phyloP scores from a whole-genome alignment of 92 coral and sea anemone species.

The Palythoa grandis region DNA sequence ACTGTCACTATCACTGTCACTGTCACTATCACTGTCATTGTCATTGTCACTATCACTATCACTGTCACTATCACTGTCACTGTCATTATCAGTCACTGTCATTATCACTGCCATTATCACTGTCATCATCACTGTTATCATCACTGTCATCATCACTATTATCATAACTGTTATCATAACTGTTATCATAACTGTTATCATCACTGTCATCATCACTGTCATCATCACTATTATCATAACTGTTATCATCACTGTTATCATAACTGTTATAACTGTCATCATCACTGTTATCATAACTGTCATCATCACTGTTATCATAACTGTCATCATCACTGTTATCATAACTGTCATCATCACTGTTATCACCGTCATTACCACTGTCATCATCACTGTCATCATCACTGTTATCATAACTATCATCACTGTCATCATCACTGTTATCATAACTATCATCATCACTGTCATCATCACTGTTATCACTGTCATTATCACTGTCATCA shows the following conservation, averaged over 20 bases:
- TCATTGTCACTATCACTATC: not conserved
- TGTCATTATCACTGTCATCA: not conserved
- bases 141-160: not conserved
- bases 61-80: not conserved
- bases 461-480: not conserved
- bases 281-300: too few relatives aligned
- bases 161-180: too few relatives aligned
- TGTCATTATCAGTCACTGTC: too few relatives aligned
- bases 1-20: not conserved
- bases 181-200: not conserved
- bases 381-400: not conserved
- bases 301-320: not conserved
- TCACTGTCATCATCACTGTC: not conserved
- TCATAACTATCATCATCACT: not conserved
- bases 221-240: not conserved
- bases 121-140: not conserved
- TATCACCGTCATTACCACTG: not conserved
- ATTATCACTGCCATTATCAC: not conserved
- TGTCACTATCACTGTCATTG: too few relatives aligned
- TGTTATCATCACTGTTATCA: not conserved
- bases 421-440: not conserved
- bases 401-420: not conserved
- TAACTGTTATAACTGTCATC: not conserved
- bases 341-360: too few relatives aligned
- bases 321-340: too few relatives aligned